A percentile compares a stretch with the other conserved stretches of the same genome.
Conservation (phyloP, 2,797 vertebrate genomes). For the Anguilla obscura region DNA sequence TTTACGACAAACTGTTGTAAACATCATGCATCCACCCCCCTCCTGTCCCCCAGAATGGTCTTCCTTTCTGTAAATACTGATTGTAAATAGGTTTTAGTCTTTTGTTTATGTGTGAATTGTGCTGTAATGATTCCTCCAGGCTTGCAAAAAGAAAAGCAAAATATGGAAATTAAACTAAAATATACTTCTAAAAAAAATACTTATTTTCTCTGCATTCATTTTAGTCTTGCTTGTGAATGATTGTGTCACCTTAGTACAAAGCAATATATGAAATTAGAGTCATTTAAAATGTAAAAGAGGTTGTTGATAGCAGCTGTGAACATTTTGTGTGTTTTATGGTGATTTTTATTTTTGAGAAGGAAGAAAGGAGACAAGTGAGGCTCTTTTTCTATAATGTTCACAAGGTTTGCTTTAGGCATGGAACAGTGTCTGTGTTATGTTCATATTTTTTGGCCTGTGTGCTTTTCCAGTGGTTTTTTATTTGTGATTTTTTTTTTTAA, state of each 20-base stretch:
- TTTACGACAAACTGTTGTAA: conserved; percentile 38
- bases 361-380: conserved; percentile 3
- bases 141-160: conserved; percentile 64
- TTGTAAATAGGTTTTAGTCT: conserved; percentile 59
- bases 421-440: neutral
- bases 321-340: conserved; percentile 30
- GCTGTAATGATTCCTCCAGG: conserved; percentile 66
- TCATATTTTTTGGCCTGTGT: conserved; percentile 3
- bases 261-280: conserved; percentile 36
- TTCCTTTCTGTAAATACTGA: conserved; percentile 62
- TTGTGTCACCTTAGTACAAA: conserved; percentile 36
- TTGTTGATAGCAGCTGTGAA: conserved; percentile 26
- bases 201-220: conserved; percentile 29
- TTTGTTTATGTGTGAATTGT: conserved; percentile 62
- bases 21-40: conserved; percentile 15
- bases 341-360: conserved; percentile 12
- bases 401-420: neutral
- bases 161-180: conserved; percentile 55
- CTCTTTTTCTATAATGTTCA: neutral
- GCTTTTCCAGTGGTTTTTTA: conserved; percentile 9
- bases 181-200: conserved; percentile 30
- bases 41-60: conserved; percentile 33
- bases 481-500: conserved; percentile 1
- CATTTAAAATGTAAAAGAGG: conserved; percentile 24
- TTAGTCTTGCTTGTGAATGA: conserved; percentile 37